phyloP scores from a whole-genome alignment of 2,113 vertebrate genomes.

The Gila orcuttii region DNA sequence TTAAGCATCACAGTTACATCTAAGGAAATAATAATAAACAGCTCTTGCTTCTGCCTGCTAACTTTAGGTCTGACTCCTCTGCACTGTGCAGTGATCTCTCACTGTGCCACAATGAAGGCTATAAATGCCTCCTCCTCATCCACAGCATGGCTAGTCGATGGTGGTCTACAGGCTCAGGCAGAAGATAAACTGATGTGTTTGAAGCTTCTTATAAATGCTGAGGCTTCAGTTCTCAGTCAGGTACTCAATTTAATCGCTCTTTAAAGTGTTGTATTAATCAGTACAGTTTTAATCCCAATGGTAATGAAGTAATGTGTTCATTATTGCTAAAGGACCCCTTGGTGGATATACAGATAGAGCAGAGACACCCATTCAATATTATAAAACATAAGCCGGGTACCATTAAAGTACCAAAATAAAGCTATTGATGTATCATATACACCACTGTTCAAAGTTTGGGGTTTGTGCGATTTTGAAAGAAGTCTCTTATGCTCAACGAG shows the following conservation, averaged over 20 bases:
- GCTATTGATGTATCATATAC: background rate
- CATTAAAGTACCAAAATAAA: background rate
- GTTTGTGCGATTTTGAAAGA: background rate
- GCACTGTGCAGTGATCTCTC: slow-evolving; percentile 85
- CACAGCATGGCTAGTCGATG: slow-evolving; percentile 51
- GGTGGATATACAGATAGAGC: background rate
- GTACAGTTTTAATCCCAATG: background rate
- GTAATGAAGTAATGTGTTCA: background rate
- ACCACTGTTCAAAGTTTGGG: background rate
- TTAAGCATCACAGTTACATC: background rate
- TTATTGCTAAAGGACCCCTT: background rate
- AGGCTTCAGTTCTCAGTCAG: slow-evolving; percentile 83
- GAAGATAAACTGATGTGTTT: slow-evolving; percentile 79
- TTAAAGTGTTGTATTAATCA: background rate
- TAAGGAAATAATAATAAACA: background rate
- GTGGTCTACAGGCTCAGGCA: slow-evolving; percentile 63
- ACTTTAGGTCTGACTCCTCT: slow-evolving; percentile 85
- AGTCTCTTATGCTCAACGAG: background rate
- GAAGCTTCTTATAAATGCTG: slow-evolving; percentile 76
- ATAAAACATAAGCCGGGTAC: background rate
- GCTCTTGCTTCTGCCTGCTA: slow-evolving; percentile 6
- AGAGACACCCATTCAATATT: background rate
- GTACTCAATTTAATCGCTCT: slow-evolving; percentile 63
- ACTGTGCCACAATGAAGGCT: slow-evolving; percentile 77
- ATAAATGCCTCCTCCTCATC: slow-evolving; percentile 47